A percentile compares a stretch with the other conserved stretches of the same genome.
phyloP scores from a whole-genome alignment of 2,113 vertebrate genomes.

The Rhea americana region DNA sequence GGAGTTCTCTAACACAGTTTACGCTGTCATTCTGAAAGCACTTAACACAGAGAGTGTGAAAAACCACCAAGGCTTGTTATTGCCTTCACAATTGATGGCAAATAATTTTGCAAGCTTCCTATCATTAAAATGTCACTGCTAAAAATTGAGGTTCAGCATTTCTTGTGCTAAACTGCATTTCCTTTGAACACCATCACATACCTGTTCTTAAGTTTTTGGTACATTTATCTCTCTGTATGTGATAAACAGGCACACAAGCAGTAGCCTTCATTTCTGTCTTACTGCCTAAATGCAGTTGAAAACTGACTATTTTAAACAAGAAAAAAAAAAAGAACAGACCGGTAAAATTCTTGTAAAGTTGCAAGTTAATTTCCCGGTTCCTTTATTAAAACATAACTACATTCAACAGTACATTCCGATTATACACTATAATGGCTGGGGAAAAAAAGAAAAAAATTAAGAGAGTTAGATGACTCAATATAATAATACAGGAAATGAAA shows the following conservation, averaged over 20 bases:
- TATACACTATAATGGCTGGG: constrained; percentile 40
- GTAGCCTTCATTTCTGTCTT: constrained; percentile 12
- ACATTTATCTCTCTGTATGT: constrained; percentile 47
- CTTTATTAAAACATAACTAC: constrained; percentile 53
- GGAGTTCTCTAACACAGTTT: constrained; percentile 89
- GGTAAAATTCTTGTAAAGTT: constrained; percentile 42
- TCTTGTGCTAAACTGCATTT: constrained; percentile 80
- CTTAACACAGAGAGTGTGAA: constrained; percentile 89
- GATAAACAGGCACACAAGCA: constrained; percentile 56
- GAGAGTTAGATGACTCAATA: constrained; percentile 62
- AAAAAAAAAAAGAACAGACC: not conserved
- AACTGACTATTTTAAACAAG: not conserved
- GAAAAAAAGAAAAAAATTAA: constrained; percentile 19
- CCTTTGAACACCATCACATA: constrained; percentile 70
- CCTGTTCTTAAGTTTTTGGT: constrained; percentile 73
- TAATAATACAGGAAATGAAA: constrained; percentile 76
- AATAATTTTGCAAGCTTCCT: constrained; percentile 87
- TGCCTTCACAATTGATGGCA: constrained; percentile 89
- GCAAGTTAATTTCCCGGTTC: constrained; percentile 34
- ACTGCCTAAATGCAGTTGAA: not conserved
- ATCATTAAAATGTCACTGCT: constrained; percentile 88
- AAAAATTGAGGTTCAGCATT: constrained; percentile 85
- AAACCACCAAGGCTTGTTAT: constrained; percentile 88
- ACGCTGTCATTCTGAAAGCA: constrained; percentile 88
- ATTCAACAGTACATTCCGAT: constrained; percentile 57